A percentile compares a stretch with the other conserved stretches of the same genome.
These are phyloP conservation scores for Styela clava DNA, from an alignment of 23 tunicate genomes.

Conservation along the genomic window DNA sequence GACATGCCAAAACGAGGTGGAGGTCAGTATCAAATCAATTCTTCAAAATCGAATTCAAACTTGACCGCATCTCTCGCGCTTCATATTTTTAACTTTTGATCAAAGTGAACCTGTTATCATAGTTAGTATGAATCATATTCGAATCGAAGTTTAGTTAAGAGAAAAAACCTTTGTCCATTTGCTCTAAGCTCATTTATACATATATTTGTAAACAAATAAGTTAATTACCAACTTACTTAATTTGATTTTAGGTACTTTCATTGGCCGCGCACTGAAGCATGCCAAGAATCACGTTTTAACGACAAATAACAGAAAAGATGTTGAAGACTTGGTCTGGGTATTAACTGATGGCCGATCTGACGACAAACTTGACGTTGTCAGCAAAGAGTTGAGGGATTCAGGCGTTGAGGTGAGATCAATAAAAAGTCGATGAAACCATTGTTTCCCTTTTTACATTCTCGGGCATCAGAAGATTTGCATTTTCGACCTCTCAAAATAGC, in stretches of 20 bases:
- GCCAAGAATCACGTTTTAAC: not conserved
- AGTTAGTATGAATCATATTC: no score
- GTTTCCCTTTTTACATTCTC: not conserved
- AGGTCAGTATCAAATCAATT: constrained; percentile 14
- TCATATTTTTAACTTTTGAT: no score
- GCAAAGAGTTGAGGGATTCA: constrained; percentile 13
- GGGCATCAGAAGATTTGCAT: not conserved
- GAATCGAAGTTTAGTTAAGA: no score
- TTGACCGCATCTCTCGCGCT: no score
- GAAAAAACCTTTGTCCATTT: no score
- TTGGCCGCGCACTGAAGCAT: constrained; percentile 13
- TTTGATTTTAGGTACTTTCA: constrained; percentile 14
- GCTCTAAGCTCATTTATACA: no score
- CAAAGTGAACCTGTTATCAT: no score
- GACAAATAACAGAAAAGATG: not conserved
- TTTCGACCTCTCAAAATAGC: no score
- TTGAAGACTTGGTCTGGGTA: constrained; percentile 7
- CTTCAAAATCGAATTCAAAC: no score
- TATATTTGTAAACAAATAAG: no score
- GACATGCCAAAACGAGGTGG: constrained; percentile 15
- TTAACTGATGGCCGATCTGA: constrained; percentile 14
- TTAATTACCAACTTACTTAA: no score
- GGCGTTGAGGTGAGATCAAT: constrained; percentile 23
- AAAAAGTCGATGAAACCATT: no score
- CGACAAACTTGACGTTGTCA: not conserved